Conservation (phyloP, 2,888 invertebrate species). For the Dryadula phaetusa region DNA sequence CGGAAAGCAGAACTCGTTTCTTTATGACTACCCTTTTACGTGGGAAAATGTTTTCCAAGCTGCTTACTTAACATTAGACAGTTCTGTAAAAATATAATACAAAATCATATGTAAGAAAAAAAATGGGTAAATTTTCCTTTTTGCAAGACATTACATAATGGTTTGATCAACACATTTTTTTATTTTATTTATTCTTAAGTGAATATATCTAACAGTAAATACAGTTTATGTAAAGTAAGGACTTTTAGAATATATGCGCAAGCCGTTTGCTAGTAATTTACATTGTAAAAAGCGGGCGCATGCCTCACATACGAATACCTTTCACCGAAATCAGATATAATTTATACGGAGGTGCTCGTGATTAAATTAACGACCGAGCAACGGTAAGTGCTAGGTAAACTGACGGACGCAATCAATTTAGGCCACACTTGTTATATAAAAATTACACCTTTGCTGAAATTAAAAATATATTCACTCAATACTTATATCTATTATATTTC, state of each 20-base stretch:
- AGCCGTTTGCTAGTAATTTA: constrained; percentile 23
- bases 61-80: background rate
- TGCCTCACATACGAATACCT: constrained; percentile 33
- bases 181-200: too few species aligned
- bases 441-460: background rate
- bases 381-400: constrained; percentile 25
- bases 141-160: too few species aligned
- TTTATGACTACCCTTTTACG: too few species aligned
- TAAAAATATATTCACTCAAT: background rate
- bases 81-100: background rate
- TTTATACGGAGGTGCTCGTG: constrained; percentile 38
- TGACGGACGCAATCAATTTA: constrained; percentile 30
- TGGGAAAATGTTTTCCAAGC: too few species aligned
- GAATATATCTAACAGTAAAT: background rate
- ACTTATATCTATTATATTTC: too few species aligned
- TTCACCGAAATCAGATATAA: constrained; percentile 42
- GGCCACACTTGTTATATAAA: constrained; percentile 12
- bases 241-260: constrained; percentile 23
- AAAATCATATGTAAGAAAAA: background rate
- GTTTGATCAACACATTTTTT: too few species aligned
- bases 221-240: constrained; percentile 2
- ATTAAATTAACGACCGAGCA: constrained; percentile 33
- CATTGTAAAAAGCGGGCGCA: constrained; percentile 14
- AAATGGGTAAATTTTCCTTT: too few species aligned
- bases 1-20: too few species aligned